Evolutionary conservation across 1,140 invertebrate genomes (phyloP), one percentile per base, ranked within the genome.

Genomic region (Neodiprion pinetum): DNA sequence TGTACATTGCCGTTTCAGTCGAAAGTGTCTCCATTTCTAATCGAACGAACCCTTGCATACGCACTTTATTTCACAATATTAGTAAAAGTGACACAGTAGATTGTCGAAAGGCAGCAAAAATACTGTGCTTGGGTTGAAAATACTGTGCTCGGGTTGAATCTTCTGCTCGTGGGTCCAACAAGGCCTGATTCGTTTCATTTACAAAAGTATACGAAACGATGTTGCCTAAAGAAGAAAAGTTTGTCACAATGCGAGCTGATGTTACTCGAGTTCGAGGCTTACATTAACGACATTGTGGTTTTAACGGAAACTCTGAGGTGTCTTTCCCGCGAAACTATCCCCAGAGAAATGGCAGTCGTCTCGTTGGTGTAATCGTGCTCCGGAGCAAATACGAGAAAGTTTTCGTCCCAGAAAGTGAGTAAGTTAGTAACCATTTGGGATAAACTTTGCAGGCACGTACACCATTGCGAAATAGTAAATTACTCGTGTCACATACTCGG

Each of bases 381-480:
- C 5, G 28, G 28, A 40, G 11, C 53, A 61, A 17, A 61, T 61
- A 14, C 53, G n/a, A 17, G 11, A 12, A 61, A 61, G 53, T 61
- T 61, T 61, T 61, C 53, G 53, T 12, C 53, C 53, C 53, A 61
- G 53, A 61, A 61, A 61, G 11, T 61, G n/a, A 61, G 53, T 61
- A 7, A 61, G 53, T 14, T 61, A 61, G n/a, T 17, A 61, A 61
- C 7, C 11, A 61, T 61, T 61, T 61, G 53, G 53, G 53, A 4
- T 14, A 61, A 61, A 61, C 53, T 61, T 61, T 9, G n/a, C 28
- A 40, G 28, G 28, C 28, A 40, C 28, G 28, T 5, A 40, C 28
- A 40, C 28, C 28, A 40, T 40, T 40, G 28, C 28, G 28, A 40
- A 40, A 40, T 40, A 40, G 28, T 40, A 40, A 40, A 40, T 40